Evolutionary conservation across 2,797 vertebrate genomes (phyloP).

Genomic region (Lacerta viridis): DNA sequence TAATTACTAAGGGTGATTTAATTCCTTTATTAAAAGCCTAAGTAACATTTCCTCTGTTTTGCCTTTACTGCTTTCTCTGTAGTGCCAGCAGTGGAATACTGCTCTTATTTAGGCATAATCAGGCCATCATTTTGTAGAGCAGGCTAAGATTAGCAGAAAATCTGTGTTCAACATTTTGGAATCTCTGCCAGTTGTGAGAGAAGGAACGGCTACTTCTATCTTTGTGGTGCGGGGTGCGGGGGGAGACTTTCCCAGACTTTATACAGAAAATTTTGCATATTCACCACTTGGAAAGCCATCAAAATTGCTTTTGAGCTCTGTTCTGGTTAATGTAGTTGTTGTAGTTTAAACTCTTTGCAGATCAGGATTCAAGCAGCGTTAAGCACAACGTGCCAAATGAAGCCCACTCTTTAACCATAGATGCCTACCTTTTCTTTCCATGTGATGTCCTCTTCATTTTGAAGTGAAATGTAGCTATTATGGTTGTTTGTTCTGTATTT

Average conservation of each 20-base stretch:
- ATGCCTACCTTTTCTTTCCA: background rate
- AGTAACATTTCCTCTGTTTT: background rate
- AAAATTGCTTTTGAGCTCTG: conserved; percentile 30
- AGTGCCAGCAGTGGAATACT: conserved; percentile 40
- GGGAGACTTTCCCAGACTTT: conserved; percentile 39
- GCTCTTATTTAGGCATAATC: conserved; percentile 42
- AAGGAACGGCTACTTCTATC: conserved; percentile 21
- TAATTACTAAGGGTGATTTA: background rate
- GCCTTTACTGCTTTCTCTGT: conserved; percentile 7
- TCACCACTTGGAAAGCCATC: conserved; percentile 45
- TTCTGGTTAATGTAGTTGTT: background rate
- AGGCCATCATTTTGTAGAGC: conserved; percentile 53
- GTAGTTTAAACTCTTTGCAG: background rate
- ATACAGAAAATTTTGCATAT: conserved; percentile 59
- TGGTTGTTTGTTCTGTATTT: background rate
- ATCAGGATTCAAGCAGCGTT: background rate
- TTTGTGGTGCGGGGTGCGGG: background rate
- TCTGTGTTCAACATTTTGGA: conserved; percentile 47
- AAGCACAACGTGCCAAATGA: no score
- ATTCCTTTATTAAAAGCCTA: background rate
- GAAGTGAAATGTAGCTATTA: background rate
- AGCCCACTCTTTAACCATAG: background rate
- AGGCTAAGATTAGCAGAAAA: conserved; percentile 46
- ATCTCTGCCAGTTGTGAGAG: conserved; percentile 37
- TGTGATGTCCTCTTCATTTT: background rate